phyloP scores from a whole-genome alignment of 2,797 vertebrate genomes.

The Coendou prehensilis region DNA sequence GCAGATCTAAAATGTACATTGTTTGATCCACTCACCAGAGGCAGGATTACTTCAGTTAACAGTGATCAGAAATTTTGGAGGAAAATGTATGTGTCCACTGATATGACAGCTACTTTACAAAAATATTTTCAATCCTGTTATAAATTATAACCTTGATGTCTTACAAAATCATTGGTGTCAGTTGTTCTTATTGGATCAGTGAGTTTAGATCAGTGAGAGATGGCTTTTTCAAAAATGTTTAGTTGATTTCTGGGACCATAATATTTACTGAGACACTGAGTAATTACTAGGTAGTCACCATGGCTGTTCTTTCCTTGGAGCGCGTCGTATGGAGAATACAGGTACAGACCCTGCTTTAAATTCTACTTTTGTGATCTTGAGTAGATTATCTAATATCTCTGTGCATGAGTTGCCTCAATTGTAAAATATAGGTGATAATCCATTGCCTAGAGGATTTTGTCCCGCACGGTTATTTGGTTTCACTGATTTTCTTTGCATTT shows the following conservation, averaged over 20 bases:
- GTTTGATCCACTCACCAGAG: background rate
- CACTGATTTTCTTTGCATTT: constrained; percentile 80
- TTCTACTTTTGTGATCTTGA: background rate
- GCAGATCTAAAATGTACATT: background rate
- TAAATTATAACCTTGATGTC: background rate
- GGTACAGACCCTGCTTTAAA: background rate
- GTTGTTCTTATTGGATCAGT: background rate
- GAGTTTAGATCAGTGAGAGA: background rate
- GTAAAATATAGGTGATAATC: background rate
- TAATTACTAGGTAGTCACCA: background rate
- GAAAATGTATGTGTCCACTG: background rate
- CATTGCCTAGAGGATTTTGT: constrained; percentile 61
- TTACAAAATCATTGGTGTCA: background rate
- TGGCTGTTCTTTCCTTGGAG: background rate
- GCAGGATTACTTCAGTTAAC: background rate
- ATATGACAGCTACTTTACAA: background rate
- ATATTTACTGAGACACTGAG: background rate
- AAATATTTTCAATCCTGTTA: background rate
- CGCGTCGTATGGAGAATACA: background rate
- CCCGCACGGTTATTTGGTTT: constrained; percentile 81
- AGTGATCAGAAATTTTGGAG: background rate
- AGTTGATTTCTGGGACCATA: background rate
- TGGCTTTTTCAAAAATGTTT: background rate
- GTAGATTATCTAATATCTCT: background rate
- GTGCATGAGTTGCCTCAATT: background rate